Conservation (phyloP, 2,113 vertebrate genomes). For the Pyxicephalus adspersus region DNA sequence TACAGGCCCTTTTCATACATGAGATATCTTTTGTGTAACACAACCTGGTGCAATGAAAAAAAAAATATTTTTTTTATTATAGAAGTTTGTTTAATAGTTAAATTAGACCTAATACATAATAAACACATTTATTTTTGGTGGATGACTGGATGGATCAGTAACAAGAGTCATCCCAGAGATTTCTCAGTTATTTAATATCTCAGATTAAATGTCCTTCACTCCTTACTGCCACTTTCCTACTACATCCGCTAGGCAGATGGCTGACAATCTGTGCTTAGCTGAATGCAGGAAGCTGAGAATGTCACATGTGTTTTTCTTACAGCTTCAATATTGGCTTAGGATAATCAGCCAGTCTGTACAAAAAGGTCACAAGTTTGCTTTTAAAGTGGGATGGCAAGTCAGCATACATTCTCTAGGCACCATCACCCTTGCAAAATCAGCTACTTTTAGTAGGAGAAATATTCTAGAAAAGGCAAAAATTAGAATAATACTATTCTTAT, state of each 20-base stretch:
- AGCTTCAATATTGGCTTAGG: conserved; percentile 9
- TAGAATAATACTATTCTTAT: too few relatives aligned
- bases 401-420: too few relatives aligned
- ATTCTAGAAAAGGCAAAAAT: too few relatives aligned
- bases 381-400: not conserved
- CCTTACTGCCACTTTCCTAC: conserved; percentile 6
- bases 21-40: too few relatives aligned
- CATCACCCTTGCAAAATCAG: too few relatives aligned
- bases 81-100: too few relatives aligned
- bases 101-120: too few relatives aligned
- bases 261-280: conserved; percentile 27
- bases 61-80: too few relatives aligned
- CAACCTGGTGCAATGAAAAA: too few relatives aligned
- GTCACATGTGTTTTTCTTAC: conserved; percentile 18
- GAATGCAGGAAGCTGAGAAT: conserved; percentile 22
- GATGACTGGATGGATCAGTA: not conserved
- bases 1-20: too few relatives aligned
- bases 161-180: not conserved
- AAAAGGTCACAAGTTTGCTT: not conserved
- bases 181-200: not conserved
- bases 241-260: conserved; percentile 27
- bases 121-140: not conserved
- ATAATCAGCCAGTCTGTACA: not conserved
- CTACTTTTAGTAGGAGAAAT: too few relatives aligned
- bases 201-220: conserved; percentile 26